Base-by-base conservation (phyloP, 64 coral and sea anemone genomes). In the Porites australiensis region DNA sequence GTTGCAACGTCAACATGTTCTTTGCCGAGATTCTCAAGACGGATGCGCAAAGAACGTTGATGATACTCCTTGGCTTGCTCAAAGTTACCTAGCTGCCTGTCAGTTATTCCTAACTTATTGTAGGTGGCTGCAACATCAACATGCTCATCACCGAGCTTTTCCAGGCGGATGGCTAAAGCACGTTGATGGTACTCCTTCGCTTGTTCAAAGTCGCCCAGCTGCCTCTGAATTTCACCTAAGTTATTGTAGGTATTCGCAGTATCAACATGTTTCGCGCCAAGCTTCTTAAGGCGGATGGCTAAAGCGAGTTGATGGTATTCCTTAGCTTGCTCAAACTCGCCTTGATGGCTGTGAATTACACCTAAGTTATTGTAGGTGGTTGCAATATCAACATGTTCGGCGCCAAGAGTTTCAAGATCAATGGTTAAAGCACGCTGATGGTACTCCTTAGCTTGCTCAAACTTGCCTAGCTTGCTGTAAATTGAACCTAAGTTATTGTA, bases 341-440 rank as follows among this genome's bases (percentile, higher is more conserved):
- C 74, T 27, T 75, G 14, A 14, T 77, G 13, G 5, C 15, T 13
- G 27, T 37, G 48, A 14, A 65, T 44, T 16, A 9, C 15, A 63
- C 19, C 77, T 53, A 79, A 27, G 19, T 79, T 8, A 59, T 77
- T 21, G 20, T 88, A 76, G 2, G 13, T 68, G 19, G 0, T 9
- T 20, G 65, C 63, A 21, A 87, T 48, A 53, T n/a, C 3, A 14
- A 72, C 21, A 71, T 87, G 47, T 4, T 87, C 3, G 23, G 19
- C 13, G 15, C 83, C 69, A 5, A 74, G 69, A 0, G 4, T 15
- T 74, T 88, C 51, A 13, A 13, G 3, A 14, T 16, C 3, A 13
- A 88, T 88, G 60, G 50, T 10, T 22, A 88, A 50, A 88, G 70
- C 68, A 13, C 18, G 47, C 21, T 88, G 19, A 60, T 75, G n/a